A percentile compares a stretch with the other conserved stretches of the same genome.
Evolutionary conservation across 2,113 vertebrate genomes (phyloP).

Genomic region (pig (Sus scrofa)): DNA sequence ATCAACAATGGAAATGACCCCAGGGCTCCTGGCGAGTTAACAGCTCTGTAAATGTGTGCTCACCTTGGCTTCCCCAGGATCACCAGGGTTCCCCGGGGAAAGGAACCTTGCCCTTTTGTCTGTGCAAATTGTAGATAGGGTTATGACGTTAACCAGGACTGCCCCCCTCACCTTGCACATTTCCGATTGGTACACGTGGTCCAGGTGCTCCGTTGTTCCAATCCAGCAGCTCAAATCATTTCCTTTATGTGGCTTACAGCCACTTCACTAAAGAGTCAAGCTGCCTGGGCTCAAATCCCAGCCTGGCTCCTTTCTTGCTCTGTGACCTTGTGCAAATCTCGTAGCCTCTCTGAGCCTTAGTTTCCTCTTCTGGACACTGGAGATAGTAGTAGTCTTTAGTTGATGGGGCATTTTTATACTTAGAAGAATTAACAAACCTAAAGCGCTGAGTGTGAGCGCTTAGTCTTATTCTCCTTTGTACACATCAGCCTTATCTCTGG

Average conservation of each 20-base stretch:
- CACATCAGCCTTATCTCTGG: neutral
- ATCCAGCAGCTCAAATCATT: neutral
- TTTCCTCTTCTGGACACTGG: neutral
- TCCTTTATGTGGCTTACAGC: too few relatives aligned
- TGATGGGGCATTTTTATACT: neutral
- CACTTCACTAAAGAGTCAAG: neutral
- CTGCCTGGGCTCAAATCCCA: neutral
- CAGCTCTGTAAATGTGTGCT: neutral
- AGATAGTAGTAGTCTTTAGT: neutral
- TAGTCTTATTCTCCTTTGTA: neutral
- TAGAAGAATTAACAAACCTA: neutral
- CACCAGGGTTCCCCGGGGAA: neutral
- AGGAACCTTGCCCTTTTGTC: neutral
- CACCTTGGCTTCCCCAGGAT: fast-evolving
- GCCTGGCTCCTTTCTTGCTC: neutral
- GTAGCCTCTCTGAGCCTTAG: neutral
- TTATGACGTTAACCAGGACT: neutral
- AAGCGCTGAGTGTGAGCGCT: neutral
- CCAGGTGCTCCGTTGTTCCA: neutral
- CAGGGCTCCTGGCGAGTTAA: fast-evolving
- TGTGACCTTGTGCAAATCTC: neutral
- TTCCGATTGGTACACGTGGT: neutral
- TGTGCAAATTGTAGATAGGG: neutral
- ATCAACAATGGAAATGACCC: neutral
- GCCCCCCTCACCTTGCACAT: fast-evolving